Evolutionary conservation across 2,888 invertebrate genomes (phyloP), one percentile per base, ranked within the genome.

Genomic region (Syrista parreyssii): DNA sequence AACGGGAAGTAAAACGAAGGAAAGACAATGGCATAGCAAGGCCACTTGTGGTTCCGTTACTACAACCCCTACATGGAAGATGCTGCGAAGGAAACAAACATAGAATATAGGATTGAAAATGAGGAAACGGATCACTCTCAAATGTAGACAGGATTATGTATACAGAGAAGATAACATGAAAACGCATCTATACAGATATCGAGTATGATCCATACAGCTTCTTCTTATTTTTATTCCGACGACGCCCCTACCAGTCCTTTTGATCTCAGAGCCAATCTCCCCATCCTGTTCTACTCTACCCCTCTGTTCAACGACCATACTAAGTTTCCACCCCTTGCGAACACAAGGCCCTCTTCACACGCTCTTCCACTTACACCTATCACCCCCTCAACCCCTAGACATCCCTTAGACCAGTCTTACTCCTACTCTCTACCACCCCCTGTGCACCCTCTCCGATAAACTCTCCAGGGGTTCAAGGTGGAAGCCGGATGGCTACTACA

Each of bases 281-380:
- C 82, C 74, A 78, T 83, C 75, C 76, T 78, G 75, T 78, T 75
- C 55, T 75, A 35, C 78, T 55, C 79, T 55, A 73, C 74, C 78
- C 36, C 15, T 68, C 79, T 73, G 68, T 35, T 40, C 79, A 68
- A 55, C 55, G 55, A 55, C 23, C 55, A 79, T 75, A 73, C 79
- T 77, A 81, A 75, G 78, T 68, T 76, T 78, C 84, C 81, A 73
- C 79, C 75, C 74, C 74, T 76, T 69, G 75, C 79, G 79, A 76
- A 69, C 79, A 82, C 79, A 79, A 76, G 80, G 75, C 83, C 79
- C 82, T 83, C 84, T 88, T 86, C 83, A 80, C 87, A 88, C 89
- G 84, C 86, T 88, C 85, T 89, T 86, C 86, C 87, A 87, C 88
- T 87, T 83, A 86, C 85, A 76, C 73, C 72, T 75, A 78, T 74